Conservation (phyloP, 2,113 vertebrate genomes). For the Clarias gariepinus region DNA sequence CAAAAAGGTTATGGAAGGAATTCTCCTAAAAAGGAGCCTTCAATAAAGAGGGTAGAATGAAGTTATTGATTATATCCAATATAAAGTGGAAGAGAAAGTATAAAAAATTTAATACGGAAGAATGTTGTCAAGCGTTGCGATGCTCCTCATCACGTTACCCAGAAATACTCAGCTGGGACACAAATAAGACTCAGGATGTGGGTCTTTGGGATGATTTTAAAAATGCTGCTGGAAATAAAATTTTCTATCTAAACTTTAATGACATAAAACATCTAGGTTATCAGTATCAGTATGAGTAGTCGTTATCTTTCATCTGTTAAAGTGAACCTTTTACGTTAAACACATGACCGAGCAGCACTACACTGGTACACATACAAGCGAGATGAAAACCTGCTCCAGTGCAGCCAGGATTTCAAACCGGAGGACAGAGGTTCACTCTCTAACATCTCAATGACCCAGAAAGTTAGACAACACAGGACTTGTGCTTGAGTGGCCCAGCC, state of each 20-base stretch:
- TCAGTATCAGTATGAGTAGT: background rate
- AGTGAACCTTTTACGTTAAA: background rate
- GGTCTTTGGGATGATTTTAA: background rate
- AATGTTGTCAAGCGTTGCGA: background rate
- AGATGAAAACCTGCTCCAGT: background rate
- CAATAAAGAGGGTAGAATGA: background rate
- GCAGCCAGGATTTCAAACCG: background rate
- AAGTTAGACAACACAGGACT: background rate
- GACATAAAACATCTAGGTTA: background rate
- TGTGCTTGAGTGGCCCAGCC: background rate
- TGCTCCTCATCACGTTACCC: background rate
- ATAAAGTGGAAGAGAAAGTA: background rate
- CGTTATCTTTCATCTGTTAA: background rate
- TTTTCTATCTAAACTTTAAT: background rate
- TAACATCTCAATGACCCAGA: background rate
- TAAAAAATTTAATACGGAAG: background rate
- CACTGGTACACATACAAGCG: background rate
- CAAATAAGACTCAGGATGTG: background rate
- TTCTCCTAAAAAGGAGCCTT: background rate
- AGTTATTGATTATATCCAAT: background rate
- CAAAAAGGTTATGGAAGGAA: background rate
- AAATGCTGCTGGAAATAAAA: background rate
- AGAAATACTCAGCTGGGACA: background rate
- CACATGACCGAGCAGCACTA: background rate
- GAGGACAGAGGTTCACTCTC: background rate